Conservation (phyloP, 2,113 vertebrate species). For the Macaca mulatta region DNA sequence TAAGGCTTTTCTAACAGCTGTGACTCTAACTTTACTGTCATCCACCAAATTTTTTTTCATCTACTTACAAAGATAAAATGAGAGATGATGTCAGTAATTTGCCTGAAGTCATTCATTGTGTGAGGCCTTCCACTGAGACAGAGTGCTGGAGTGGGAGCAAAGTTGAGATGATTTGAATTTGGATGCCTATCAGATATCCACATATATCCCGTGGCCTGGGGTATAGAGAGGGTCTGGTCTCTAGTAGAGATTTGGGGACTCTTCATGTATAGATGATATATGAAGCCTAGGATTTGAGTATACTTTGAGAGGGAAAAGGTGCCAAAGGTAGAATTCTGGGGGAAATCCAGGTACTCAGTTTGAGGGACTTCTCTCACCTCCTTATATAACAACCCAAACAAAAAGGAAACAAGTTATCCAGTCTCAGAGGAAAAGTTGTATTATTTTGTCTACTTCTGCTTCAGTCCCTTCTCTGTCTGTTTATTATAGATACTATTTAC, state of each 20-base stretch:
- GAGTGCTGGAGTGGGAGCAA: neutral
- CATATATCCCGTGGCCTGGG: neutral
- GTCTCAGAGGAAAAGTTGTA: neutral
- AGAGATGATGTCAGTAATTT: neutral
- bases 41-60: neutral
- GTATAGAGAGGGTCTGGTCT: neutral
- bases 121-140: neutral
- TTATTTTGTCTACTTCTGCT: slow-evolving; percentile 37
- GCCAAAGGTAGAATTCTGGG: neutral
- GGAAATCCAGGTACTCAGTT: neutral
- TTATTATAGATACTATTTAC: neutral
- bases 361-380: slow-evolving; percentile 4
- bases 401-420: neutral
- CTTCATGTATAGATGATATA: neutral
- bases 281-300: neutral
- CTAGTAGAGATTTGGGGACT: slow-evolving; percentile 17
- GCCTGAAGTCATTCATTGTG: neutral
- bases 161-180: neutral
- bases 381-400: neutral
- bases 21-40: neutral
- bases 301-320: slow-evolving; percentile 3
- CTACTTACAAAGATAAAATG: neutral
- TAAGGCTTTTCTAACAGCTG: slow-evolving; percentile 6
- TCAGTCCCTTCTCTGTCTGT: neutral
- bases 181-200: neutral